Evolutionary conservation across 37 sponge, comb jelly and placozoan species (phyloP), one percentile per base, ranked within the genome.

Genomic region (Beroe forskalii): DNA sequence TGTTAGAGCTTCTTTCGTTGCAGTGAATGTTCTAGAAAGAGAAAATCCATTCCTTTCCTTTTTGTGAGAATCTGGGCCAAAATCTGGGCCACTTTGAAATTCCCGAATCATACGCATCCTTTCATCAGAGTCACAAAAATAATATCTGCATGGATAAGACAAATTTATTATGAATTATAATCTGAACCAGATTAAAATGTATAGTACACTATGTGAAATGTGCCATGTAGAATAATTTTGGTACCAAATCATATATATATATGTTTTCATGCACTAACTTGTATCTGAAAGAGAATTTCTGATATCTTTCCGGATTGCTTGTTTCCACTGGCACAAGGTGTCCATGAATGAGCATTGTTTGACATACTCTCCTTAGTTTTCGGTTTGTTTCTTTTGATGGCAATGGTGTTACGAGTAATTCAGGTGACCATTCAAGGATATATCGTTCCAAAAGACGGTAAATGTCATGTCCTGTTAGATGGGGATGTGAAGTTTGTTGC

Each of bases 301-400:
- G 72, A 32, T 32, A 36, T 8, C 72, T 27, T 17, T 69, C 72
- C 36, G 72, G 72, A 32, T 27, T 36, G 1, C 32, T 37, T 4
- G 39, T 8, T 28, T 27, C 19, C 36, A 32, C 36, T 32, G 72
- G 72, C 1, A 69, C 32, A 9, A 69, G 36, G 39, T 69, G 2
- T 14, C 72, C 72, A 69, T 69, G 72, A 32, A 32, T 27, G 8
- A 69, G 72, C 72, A 69, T 69, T 32, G 28, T 28, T 35, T 69
- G 72, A 69, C 72, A 69, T 32, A 69, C 12, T 6, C 55, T 12
- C 12, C 55, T 48, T 48, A 48, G 6, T 48, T 48, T 48, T 12
- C 55, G 55, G 12, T 6, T 12, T 17, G 55, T 48, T 48, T 48
- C 55, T 48, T 48, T 48, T 6, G 55, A 17, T 48, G 55, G 55